Base-by-base conservation (phyloP, 2,888 invertebrate genomes). In the Drosophila paucipuncta region DNA sequence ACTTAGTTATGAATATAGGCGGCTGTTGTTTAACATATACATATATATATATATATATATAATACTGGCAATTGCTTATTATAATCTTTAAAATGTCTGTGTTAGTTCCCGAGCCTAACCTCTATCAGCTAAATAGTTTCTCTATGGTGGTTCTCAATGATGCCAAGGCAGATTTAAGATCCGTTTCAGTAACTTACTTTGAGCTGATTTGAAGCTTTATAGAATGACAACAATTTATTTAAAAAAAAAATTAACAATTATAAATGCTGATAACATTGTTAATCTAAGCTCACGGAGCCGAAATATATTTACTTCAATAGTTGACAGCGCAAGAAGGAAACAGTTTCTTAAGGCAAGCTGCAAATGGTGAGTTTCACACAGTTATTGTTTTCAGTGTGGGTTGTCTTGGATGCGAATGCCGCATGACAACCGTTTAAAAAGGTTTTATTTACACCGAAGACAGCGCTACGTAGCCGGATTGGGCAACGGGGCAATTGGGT, bases 371-470 rank as follows among this genome's bases (percentile, higher is more conserved):
- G 47, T 25, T 25, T 25, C 16, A 16, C 47, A 49, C 22, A 3
- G 1, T 6, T 18, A n/a, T 28, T 58, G 30, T 43, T 57, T 22
- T 31, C 31, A 31, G 58, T 58, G 58, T 43, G 10, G 10, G 5
- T 25, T 31, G 39, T 30, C 22, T 25, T 59, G 50, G 60, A 62
- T 54, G 73, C 35, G 65, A 73, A 75, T 76, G 81, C 80, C 83
- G 82, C 85, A 88, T 90, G 91, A 91, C 91, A 91, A 91, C 83
- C 91, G 85, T 90, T 91, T 91, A 91, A 84, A 91, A 91, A 85
- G 91, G 81, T 91, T 89, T 91, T 91, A 91, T 88, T 91, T 88
- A 78, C 80, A 85, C 83, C 87, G 85, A 76, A 80, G 82, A 79
- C 85, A 74, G 55, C 53, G 53, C 47, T 59, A 35, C 30, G 62